These are phyloP conservation scores for Diadromus collaris DNA, from an alignment of 2,888 invertebrate genomes.

Conservation along the genomic window DNA sequence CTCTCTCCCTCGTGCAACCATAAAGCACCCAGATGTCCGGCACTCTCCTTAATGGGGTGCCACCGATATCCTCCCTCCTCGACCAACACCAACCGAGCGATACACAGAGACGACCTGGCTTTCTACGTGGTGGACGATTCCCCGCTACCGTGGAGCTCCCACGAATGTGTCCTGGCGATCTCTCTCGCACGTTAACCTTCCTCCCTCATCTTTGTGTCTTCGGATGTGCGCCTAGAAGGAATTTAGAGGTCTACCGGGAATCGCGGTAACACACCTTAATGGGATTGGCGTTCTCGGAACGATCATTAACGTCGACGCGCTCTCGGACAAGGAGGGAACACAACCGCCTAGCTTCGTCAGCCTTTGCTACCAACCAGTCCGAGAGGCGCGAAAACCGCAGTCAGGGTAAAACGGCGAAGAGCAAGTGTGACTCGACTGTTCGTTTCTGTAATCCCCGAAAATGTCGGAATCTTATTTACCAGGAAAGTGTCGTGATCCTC, in stretches of 20 bases:
- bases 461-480: neutral
- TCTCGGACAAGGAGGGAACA: slow-evolving; percentile 13
- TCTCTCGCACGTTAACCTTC: slow-evolving; percentile 27
- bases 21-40: slow-evolving; percentile 71
- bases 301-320: slow-evolving; percentile 69
- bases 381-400: neutral
- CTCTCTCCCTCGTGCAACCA: slow-evolving; percentile 38
- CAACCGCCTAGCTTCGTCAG: slow-evolving; percentile 24
- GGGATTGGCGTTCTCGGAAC: slow-evolving; percentile 72
- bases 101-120: slow-evolving; percentile 30
- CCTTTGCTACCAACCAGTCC: slow-evolving; percentile 11
- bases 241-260: slow-evolving; percentile 73
- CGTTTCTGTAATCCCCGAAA: slow-evolving; percentile 13
- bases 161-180: slow-evolving; percentile 41
- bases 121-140: slow-evolving; percentile 36
- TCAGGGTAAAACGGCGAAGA: neutral
- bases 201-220: slow-evolving; percentile 66
- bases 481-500: neutral
- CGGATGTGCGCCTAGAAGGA: slow-evolving; percentile 64
- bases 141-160: slow-evolving; percentile 38
- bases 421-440: neutral
- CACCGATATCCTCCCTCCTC: slow-evolving; percentile 71
- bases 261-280: slow-evolving; percentile 71
- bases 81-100: slow-evolving; percentile 35
- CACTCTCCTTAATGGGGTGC: slow-evolving; percentile 78